Evolutionary conservation across 2,888 invertebrate species (phyloP), one percentile per base, ranked within the genome.

Genomic region (Tiphia femorata): DNA sequence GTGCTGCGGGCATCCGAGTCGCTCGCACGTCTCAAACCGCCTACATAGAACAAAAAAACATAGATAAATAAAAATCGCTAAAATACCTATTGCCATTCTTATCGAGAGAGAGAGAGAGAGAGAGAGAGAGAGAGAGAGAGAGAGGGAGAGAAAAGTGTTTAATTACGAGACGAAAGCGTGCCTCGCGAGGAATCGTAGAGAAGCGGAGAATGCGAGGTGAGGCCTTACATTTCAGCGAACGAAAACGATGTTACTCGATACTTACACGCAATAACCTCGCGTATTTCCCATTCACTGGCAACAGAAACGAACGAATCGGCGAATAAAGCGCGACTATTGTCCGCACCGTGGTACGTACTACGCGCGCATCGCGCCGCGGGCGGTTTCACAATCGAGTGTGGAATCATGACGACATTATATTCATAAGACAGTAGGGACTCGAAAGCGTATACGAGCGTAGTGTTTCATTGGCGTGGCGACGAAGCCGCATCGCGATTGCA

Each of bases 361-460:
- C 67, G 62, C 50, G 58, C 68, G 64, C 64, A 63, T 66, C 70
- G 70, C 70, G 63, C 62, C 62, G 68, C 57, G 52, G 52, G 54
- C 46, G 62, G 55, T 75, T 75, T 76, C 73, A 67, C 73, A 74
- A 76, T 74, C 67, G 61, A 73, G 70, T 68, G 72, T 75, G 70
- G 74, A 76, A 74, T 74, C 74, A 68, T 74, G 75, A 74, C 72
- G 72, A 72, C 70, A 71, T 73, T 75, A 59, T 59, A 56, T 51
- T 59, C 59, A 51, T 56, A 56, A 56, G 49, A 60, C 40, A 37
- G 54, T 54, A 14, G 41, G 25, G 25, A 44, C 42, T 42, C 37
- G 60, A 56, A 50, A 50, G 46, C 20, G 30, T 14, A 29, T 40
- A 12, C 46, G 43, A 19, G n/a, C 21, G 33, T 17, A n/a, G n/a